Evolutionary conservation across 2,113 vertebrate genomes (phyloP).

Genomic region (Entomyzon cyanotis): DNA sequence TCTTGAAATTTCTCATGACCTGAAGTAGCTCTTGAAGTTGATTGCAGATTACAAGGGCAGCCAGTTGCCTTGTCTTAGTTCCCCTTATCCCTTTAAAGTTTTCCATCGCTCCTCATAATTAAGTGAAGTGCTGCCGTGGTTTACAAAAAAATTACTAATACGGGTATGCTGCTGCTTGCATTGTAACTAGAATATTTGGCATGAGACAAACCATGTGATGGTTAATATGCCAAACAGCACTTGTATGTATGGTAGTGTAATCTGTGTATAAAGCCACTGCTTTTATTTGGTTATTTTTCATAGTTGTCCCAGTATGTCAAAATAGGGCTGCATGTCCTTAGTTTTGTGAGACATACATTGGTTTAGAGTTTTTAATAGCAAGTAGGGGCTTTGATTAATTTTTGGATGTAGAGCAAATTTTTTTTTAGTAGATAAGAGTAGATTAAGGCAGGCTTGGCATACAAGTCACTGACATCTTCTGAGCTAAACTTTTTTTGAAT

Average conservation of each 20-base stretch:
- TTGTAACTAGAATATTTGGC: background rate
- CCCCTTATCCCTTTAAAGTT: background rate
- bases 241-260: background rate
- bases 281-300: background rate
- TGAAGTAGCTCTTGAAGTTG: slow-evolving; percentile 38
- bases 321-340: background rate
- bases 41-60: background rate
- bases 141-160: background rate
- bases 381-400: background rate
- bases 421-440: background rate
- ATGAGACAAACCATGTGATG: background rate
- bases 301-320: background rate
- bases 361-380: background rate
- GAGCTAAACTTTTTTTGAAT: background rate
- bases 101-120: background rate
- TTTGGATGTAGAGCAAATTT: background rate
- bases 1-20: slow-evolving; percentile 62
- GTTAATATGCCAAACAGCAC: background rate
- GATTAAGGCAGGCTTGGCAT: background rate
- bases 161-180: background rate
- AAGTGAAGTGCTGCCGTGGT: background rate
- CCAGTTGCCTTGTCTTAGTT: slow-evolving; percentile 13
- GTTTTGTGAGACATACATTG: background rate
- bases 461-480: background rate
- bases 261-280: background rate